Base-by-base conservation (phyloP, 2,113 vertebrate species). In the Rhea pennata region DNA sequence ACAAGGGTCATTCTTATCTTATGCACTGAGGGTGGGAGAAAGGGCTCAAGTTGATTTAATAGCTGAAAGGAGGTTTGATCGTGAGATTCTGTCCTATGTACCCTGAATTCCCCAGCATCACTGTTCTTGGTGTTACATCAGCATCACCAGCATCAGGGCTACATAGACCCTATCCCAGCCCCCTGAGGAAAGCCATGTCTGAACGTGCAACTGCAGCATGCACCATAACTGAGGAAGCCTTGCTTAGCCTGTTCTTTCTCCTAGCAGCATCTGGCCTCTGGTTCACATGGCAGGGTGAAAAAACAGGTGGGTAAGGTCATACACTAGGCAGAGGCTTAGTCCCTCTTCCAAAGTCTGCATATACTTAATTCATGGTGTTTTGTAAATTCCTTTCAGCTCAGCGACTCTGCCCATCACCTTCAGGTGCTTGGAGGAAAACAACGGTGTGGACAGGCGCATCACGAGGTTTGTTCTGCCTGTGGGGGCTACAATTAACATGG, bases 401-500 rank as follows among this genome's bases (percentile, higher is more conserved):
- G 99, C 99, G 0, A 99, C 99, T 3, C 98, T 99, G 81, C 99
- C 99, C 80, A 99, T 99, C 95, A 99, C 99, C 50, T 99, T 99
- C 97, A 99, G 98, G 76, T 99, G 99, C 96, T 97, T 99, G 76
- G 99, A 99, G 87, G 99, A 99, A 92, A 99, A 99, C 97, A 99
- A 99, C 22, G 98, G 97, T 1, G 98, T 99, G 90, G 99, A 99
- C 94, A 99, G 99, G 64, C 98, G 99, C 74, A 98, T 99, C 97
- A 99, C 99, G 1, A 98, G 99, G 46, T 99, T 99, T 22, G 98
- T 99, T 42, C 98, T 99, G 80, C 99, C 99, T 0, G 99, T 99
- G 93, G 99, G 99, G 17, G 99, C 99, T 95, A 99, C 99, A 3
- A 99, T 99, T 94, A 99, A 99, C 98, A 99, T 99, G 99, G 99